Evolutionary conservation across 2,113 vertebrate genomes (phyloP), one percentile per base, ranked within the genome.

Genomic region (Pyrgilauda ruficollis): DNA sequence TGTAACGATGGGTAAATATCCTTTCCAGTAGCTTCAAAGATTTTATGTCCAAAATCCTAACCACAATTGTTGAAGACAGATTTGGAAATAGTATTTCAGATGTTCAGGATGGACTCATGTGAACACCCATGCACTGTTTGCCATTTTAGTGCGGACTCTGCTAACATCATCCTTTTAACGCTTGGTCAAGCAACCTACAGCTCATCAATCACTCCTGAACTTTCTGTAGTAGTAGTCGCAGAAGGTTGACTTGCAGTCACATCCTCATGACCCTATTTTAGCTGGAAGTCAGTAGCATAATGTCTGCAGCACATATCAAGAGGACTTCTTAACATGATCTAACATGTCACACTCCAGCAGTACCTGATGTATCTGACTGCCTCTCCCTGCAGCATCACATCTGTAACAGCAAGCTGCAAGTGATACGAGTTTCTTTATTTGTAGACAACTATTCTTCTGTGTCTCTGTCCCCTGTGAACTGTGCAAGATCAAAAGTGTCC

Each of bases 21-120:
- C 21, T 58, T 75, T 68, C 23, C 7, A 64, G 50, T 26, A 67
- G n/a, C 49, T 70, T 80, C 44, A 47, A 62, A 74, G 23, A 66
- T 15, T 84, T 59, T 13, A 24, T 2, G 3, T 58, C n/a, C 46
- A 67, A 91, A 91, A 78, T 64, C 26, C 66, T 52, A 61, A 15
- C 35, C 37, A 10, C 16, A 84, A 37, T 0, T 1, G 0, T 3
- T 56, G 43, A 23, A 52, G 18, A 50, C 12, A 46, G 20, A 26
- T 61, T 49, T 9, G 8, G 13, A 84, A 83, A 66, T 6, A 7
- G 5, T 17, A 46, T 58, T 83, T 50, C 47, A 70, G 31, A 41
- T 59, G 10, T 14, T 85, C 37, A 80, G 21, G 56, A 82, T 22
- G 10, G 41, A 78, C 37, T 56, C 22, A 19, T 12, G 9, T 23